A percentile compares a stretch with the other conserved stretches of the same genome.
Evolutionary conservation across 2,113 vertebrate genomes (phyloP).

Genomic region (Petrocephalus microphthalmus): DNA sequence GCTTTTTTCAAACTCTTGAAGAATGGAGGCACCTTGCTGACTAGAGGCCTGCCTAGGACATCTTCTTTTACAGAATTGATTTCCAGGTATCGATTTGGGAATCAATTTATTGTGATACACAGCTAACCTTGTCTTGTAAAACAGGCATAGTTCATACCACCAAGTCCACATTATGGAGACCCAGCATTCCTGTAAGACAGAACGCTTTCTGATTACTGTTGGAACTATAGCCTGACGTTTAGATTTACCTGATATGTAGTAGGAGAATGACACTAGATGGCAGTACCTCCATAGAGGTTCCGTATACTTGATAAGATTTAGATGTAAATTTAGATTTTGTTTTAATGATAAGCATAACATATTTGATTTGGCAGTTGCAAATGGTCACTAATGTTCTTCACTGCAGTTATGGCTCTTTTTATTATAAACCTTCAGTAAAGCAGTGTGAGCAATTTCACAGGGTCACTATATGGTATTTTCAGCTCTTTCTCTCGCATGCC

Average conservation of each 20-base stretch:
- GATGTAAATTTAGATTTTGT: no score
- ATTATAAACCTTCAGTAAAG: background rate
- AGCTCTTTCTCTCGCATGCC: background rate
- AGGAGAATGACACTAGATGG: conserved; percentile 40
- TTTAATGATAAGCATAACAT: no score
- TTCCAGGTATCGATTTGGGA: no score
- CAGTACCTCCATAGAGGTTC: conserved; percentile 39
- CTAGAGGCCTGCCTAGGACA: no score
- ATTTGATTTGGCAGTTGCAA: background rate
- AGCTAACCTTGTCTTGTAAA: background rate
- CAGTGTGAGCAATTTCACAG: background rate
- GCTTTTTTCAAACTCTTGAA: background rate
- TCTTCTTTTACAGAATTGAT: no score
- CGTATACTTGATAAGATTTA: no score
- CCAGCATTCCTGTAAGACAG: background rate
- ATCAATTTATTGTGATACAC: no score
- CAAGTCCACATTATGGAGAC: background rate
- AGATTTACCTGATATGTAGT: background rate
- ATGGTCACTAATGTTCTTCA: background rate
- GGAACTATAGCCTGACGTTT: background rate
- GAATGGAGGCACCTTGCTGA: background rate
- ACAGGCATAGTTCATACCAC: background rate
- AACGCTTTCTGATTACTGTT: background rate
- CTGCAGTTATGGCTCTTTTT: background rate
- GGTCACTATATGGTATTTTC: background rate